These are phyloP conservation scores for Amphiprion ocellaris DNA, from an alignment of 2,113 vertebrate genomes.

Conservation along the genomic window DNA sequence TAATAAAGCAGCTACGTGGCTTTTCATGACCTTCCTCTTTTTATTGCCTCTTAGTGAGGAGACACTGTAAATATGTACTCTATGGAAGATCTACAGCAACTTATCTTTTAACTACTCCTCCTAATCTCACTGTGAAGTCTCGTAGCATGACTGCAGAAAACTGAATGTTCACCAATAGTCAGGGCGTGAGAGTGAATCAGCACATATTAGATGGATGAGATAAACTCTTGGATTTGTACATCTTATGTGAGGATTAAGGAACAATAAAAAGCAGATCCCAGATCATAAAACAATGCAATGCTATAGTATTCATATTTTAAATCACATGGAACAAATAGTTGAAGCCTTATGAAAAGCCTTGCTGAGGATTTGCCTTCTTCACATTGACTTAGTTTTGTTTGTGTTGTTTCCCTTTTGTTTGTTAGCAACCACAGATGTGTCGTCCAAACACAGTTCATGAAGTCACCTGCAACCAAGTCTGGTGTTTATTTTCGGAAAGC, in stretches of 20 bases:
- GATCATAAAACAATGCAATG: background rate
- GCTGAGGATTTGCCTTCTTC: background rate
- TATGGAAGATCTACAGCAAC: conserved; percentile 15
- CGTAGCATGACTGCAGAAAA: conserved; percentile 4
- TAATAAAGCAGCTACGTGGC: conserved; percentile 7
- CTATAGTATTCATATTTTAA: background rate
- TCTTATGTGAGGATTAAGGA: background rate
- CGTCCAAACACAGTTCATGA: conserved; percentile 45
- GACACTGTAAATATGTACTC: conserved; percentile 5
- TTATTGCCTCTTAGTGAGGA: background rate
- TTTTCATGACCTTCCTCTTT: conserved; percentile 48
- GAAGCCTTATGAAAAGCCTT: conserved; percentile 19
- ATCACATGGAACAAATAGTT: background rate
- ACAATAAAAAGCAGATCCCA: background rate
- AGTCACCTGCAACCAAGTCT: conserved; percentile 43
- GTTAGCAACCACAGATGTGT: conserved; percentile 56
- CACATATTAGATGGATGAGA: background rate
- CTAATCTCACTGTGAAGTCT: conserved; percentile 27
- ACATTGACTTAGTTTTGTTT: no score
- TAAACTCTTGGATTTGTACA: background rate
- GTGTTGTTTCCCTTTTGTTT: conserved; percentile 41
- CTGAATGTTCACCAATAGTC: background rate
- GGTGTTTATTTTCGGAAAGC: conserved; percentile 49
- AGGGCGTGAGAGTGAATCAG: background rate
- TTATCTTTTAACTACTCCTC: conserved; percentile 26